A percentile compares a stretch with the other conserved stretches of the same genome.
Evolutionary conservation across 2,888 invertebrate genomes (phyloP).

Genomic region (Himalopsyche kuldschensis): DNA sequence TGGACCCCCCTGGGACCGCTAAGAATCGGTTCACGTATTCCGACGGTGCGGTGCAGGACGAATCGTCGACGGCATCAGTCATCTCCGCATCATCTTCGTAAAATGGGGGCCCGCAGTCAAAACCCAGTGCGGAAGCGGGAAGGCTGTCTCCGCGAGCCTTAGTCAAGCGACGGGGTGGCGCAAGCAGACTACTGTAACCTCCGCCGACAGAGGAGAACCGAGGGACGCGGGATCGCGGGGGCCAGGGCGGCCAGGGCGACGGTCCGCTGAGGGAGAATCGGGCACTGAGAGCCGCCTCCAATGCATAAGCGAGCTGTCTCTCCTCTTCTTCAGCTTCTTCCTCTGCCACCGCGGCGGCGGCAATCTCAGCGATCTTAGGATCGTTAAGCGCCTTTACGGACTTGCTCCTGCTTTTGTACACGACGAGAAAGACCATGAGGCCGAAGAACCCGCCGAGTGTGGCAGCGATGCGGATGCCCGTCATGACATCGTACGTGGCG

Average conservation of each 20-base stretch:
- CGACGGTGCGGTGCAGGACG: constrained; percentile 44
- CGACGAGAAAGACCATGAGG: constrained; percentile 86
- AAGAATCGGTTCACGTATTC: constrained; percentile 49
- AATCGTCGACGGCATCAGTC: constrained; percentile 55
- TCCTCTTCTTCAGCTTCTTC: constrained; percentile 72
- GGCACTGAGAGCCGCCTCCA: constrained; percentile 64
- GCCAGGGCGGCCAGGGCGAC: constrained; percentile 51
- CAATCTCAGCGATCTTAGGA: constrained; percentile 77
- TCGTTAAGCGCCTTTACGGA: constrained; percentile 74
- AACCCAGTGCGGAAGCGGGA: constrained; percentile 62
- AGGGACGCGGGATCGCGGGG: constrained; percentile 53
- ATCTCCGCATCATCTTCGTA: constrained; percentile 51
- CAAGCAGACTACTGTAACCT: constrained; percentile 72
- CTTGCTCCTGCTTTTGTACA: constrained; percentile 86
- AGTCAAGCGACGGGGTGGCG: constrained; percentile 67
- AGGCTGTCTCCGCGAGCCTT: constrained; percentile 62
- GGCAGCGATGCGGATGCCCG: constrained; percentile 88
- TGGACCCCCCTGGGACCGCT: constrained; percentile 52
- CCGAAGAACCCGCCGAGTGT: constrained; percentile 90
- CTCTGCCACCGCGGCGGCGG: constrained; percentile 73
- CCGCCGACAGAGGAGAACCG: constrained; percentile 61
- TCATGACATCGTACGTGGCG: constrained; percentile 91
- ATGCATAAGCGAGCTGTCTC: constrained; percentile 71
- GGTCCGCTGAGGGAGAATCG: constrained; percentile 69
- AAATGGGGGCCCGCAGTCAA: constrained; percentile 43